A percentile compares a stretch with the other conserved stretches of the same genome.
phyloP scores from a whole-genome alignment of 2,797 vertebrate genomes.

The Astyanax mexicanus region DNA sequence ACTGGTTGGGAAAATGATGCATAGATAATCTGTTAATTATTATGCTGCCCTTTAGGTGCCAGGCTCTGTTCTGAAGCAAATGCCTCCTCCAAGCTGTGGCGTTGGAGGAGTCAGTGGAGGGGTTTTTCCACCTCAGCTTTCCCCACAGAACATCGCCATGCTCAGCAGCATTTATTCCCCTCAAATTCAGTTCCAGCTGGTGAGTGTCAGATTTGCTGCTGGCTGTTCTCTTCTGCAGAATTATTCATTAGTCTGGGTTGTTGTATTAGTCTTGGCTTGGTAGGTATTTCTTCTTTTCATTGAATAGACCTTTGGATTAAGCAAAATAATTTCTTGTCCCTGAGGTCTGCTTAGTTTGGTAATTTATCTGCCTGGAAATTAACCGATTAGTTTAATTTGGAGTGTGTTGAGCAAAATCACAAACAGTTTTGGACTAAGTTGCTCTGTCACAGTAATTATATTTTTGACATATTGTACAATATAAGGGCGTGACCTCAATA shows the following conservation, averaged over 20 bases:
- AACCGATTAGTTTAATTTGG: neutral
- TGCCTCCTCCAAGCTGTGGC: constrained; percentile 90
- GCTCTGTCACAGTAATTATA: too few species aligned
- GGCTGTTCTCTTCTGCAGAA: neutral
- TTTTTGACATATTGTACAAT: too few species aligned
- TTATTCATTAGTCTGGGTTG: neutral
- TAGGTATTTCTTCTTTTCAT: neutral
- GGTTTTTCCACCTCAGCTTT: constrained; percentile 90
- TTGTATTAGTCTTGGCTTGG: neutral
- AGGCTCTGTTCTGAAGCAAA: constrained; percentile 97
- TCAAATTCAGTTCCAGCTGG: constrained; percentile 97
- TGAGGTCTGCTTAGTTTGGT: neutral
- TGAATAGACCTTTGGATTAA: neutral
- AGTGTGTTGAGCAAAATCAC: neutral
- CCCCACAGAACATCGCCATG: constrained; percentile 98
- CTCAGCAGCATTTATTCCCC: constrained; percentile 98
- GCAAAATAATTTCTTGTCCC: neutral
- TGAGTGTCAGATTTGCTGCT: constrained; percentile 70
- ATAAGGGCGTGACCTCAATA: too few species aligned
- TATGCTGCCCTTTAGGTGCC: constrained; percentile 81
- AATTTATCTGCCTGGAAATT: neutral
- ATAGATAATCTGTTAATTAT: neutral
- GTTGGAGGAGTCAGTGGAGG: constrained; percentile 78
- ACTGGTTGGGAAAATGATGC: too few species aligned
- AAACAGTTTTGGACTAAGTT: too few species aligned